Percentiles rank a stretch among this genome's conserved stretches.
Evolutionary conservation across 92 coral and sea anemone species (phyloP).

Genomic region (Bergia puertoricense): DNA sequence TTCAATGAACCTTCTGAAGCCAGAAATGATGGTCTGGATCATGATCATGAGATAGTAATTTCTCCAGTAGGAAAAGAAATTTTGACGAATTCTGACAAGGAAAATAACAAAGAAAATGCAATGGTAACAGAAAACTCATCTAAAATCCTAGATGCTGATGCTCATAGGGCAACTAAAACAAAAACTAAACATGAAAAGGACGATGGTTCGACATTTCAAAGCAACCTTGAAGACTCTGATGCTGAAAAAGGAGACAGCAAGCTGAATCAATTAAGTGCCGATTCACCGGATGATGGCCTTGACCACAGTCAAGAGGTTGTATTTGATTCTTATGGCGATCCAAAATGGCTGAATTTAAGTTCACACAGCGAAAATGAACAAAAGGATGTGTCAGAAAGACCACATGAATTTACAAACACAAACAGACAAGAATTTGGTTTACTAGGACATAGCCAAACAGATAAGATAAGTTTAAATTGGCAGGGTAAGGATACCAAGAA

Average conservation of each 20-base stretch:
- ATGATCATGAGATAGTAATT: constrained; percentile 17
- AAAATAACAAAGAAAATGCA: not conserved
- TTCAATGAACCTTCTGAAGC: not conserved
- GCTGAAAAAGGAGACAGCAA: not conserved
- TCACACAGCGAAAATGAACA: not conserved
- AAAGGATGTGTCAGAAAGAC: not conserved
- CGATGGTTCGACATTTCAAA: not conserved
- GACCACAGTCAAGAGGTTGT: constrained; percentile 20
- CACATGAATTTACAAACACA: not conserved
- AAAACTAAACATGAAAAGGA: not conserved
- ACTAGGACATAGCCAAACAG: not conserved
- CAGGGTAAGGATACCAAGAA: not conserved
- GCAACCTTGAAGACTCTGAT: not conserved
- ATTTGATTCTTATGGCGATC: not conserved
- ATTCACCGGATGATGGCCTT: not conserved
- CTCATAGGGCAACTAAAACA: not conserved
- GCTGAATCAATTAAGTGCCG: not conserved
- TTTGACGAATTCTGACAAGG: not conserved
- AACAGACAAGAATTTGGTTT: not conserved
- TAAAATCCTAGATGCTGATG: not conserved
- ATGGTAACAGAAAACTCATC: not conserved
- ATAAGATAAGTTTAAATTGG: not conserved
- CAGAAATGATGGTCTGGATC: constrained; percentile 11
- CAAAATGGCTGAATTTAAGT: not conserved
- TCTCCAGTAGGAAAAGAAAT: not conserved